Base-by-base conservation (phyloP, 2,113 vertebrate genomes). In the Campylomormyrus tamandua region DNA sequence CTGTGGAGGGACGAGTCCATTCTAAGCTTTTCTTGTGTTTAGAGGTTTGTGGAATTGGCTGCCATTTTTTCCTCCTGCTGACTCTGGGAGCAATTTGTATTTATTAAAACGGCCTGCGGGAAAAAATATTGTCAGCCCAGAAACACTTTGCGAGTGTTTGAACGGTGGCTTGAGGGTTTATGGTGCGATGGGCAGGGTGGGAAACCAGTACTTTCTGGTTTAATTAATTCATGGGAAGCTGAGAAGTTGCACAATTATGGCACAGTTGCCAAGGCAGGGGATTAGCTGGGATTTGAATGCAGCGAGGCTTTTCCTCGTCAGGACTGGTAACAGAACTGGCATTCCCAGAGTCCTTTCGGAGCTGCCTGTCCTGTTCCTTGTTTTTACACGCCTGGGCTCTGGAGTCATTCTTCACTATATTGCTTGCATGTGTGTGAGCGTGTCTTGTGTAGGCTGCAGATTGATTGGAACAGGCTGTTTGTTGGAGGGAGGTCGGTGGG, bases 51-150 rank as follows among this genome's bases (percentile, higher is more conserved):
- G 19, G 21, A 91, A 84, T 84, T 10, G n/a, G 42, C 83, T 86
- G 83, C 87, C 87, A 90, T 87, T 90, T 89, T 90, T 93, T 91
- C 83, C 70, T 39, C 83, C 58, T 89, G 88, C 84, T 50, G 48
- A 85, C 52, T 92, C 86, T 39, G 91, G 86, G 83, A 84, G 83
- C 83, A 84, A 48, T 84, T 84, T 84, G 39, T 45, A 46, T 84
- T 46, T 84, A 24, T 84, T 84, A 84, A 93, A 87, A 70, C 5
- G n/a, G 19, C n/a, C 21, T 27, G n/a, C 7, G 6, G 24, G 84
- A 19, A 42, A 87, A 46, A 13, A 56, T 50, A 45, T 48, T 11
- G 45, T 77, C 27, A 45, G 58, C 56, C 56, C 48, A 66, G 89
- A 21, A 48, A 35, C 58, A 50, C 13, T 62, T 58, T 19, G 42